Percentiles rank a stretch among this genome's conserved stretches.
These are phyloP conservation scores for Dendrocopos noguchii DNA, from an alignment of 2,113 vertebrate genomes.

Conservation along the genomic window DNA sequence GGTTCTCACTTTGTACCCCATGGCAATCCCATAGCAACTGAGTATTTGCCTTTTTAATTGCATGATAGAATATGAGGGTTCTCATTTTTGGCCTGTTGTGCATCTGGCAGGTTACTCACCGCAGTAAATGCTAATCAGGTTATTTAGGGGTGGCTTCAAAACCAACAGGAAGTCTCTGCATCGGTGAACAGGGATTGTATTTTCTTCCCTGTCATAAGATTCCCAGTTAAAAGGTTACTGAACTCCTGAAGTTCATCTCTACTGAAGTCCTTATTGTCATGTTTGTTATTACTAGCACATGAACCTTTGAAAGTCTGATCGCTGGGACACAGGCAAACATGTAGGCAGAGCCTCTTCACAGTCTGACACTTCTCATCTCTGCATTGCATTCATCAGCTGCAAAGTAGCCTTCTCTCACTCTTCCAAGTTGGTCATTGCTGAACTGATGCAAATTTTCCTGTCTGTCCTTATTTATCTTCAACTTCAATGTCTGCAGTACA, in stretches of 20 bases:
- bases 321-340: neutral
- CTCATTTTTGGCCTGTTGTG: neutral
- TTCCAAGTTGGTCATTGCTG: neutral
- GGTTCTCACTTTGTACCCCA: neutral
- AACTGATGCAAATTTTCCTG: neutral
- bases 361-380: neutral
- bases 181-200: neutral
- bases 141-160: neutral
- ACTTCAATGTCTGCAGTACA: neutral
- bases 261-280: neutral
- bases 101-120: neutral
- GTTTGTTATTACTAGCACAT: neutral
- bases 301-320: neutral
- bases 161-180: neutral
- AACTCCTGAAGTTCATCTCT: neutral
- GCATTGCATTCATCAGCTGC: neutral
- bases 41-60: constrained; percentile 18
- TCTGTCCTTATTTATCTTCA: neutral
- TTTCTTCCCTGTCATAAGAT: neutral
- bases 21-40: neutral
- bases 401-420: neutral
- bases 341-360: neutral
- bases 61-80: neutral
- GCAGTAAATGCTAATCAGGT: fast-evolving
- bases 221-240: neutral